Conservation (phyloP, 2,888 invertebrate genomes). For the Nomada flava region DNA sequence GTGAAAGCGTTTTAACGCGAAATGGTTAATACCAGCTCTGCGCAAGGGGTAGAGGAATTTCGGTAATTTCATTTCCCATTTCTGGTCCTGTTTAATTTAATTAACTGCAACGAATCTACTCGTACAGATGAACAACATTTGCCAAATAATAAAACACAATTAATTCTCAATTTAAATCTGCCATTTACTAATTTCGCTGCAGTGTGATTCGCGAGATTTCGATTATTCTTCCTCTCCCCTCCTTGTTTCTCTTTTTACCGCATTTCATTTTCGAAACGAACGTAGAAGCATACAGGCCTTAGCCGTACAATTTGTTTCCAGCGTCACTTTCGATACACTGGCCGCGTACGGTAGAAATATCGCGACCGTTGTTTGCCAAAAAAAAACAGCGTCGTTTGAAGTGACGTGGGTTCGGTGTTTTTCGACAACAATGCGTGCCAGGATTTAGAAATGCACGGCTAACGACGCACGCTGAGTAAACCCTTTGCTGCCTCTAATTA, state of each 20-base stretch:
- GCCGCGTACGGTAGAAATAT: slow-evolving; percentile 47
- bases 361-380: slow-evolving; percentile 37
- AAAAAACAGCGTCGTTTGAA: slow-evolving; percentile 45
- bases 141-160: slow-evolving; percentile 30
- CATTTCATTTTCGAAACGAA: slow-evolving; percentile 3
- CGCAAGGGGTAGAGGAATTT: too few species aligned
- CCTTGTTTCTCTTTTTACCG: not conserved
- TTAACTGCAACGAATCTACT: slow-evolving; percentile 13
- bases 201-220: slow-evolving; percentile 25
- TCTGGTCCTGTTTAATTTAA: not conserved
- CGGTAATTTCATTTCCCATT: too few species aligned
- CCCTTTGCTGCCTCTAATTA: too few species aligned
- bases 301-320: slow-evolving; percentile 53
- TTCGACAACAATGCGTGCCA: slow-evolving; percentile 4
- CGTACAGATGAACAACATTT: not conserved
- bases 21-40: too few species aligned
- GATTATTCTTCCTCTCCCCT: slow-evolving; percentile 3
- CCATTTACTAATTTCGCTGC: slow-evolving; percentile 5
- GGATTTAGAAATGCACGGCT: slow-evolving; percentile 22
- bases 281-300: slow-evolving; percentile 5
- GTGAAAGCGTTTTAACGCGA: too few species aligned
- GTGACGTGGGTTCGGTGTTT: slow-evolving; percentile 45
- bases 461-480: not conserved
- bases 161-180: slow-evolving; percentile 53
- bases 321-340: slow-evolving; percentile 48